A percentile compares a stretch with the other conserved stretches of the same genome.
Conservation (phyloP, 2,888 invertebrate species). For the Papilio demoleus region DNA sequence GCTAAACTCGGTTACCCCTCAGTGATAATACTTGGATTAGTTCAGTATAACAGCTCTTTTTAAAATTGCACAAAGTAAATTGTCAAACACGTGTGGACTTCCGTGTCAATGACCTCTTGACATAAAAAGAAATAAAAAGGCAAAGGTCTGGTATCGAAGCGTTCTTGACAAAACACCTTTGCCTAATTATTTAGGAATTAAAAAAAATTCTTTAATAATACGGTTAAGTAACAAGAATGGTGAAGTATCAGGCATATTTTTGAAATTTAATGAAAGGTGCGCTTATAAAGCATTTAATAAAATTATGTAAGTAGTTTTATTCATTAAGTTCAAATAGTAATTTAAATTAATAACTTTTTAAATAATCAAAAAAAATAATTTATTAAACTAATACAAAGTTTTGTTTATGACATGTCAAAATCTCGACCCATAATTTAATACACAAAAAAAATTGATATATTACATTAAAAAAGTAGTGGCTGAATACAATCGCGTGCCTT, state of each 20-base stretch:
- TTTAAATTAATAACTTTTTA: too few species aligned
- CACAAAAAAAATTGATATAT: not conserved
- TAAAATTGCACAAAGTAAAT: not conserved
- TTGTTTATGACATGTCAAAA: not conserved
- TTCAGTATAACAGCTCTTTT: too few species aligned
- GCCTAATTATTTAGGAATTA: conserved; percentile 7
- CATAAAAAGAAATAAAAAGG: conserved; percentile 4
- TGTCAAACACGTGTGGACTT: not conserved
- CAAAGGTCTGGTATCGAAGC: conserved; percentile 10
- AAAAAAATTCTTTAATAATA: not conserved
- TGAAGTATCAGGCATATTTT: too few species aligned
- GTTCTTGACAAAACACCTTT: not conserved
- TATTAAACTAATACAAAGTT: too few species aligned
- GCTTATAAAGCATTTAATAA: too few species aligned
- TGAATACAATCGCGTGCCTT: conserved; percentile 37
- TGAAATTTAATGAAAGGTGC: not conserved
- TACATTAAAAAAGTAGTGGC: conserved; percentile 28
- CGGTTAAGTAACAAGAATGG: too few species aligned
- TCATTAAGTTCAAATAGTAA: too few species aligned
- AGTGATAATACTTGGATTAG: too few species aligned
- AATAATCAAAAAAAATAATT: too few species aligned
- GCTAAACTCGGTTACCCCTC: too few species aligned
- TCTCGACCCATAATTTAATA: not conserved
- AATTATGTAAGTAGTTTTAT: too few species aligned
- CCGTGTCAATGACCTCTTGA: conserved; percentile 11